These are phyloP conservation scores for Dilophus febrilis DNA, from an alignment of 2,888 invertebrate genomes.

Conservation along the genomic window DNA sequence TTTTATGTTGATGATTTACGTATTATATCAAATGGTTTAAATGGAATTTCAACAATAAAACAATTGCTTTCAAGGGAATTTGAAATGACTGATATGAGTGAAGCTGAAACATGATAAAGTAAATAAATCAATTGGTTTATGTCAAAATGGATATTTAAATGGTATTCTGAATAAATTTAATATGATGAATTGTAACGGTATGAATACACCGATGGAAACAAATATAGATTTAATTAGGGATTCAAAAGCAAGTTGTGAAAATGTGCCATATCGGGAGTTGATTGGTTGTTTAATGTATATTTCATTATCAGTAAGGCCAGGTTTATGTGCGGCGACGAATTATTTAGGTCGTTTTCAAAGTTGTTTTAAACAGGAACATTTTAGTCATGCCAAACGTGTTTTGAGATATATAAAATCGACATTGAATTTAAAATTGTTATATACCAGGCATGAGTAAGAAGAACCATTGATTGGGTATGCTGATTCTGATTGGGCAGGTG, in stretches of 20 bases:
- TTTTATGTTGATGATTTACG: slow-evolving; percentile 9
- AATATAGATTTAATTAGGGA: slow-evolving; percentile 9
- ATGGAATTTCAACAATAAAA: neutral
- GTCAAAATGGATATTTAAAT: slow-evolving; percentile 10
- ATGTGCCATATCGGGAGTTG: slow-evolving; percentile 12
- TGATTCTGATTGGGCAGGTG: slow-evolving; percentile 6
- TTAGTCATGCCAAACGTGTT: slow-evolving; percentile 9
- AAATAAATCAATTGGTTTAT: slow-evolving; percentile 5
- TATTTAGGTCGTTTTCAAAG: slow-evolving; percentile 12
- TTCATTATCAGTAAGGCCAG: slow-evolving; percentile 9
- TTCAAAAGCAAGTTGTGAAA: neutral
- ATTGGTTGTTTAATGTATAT: slow-evolving; percentile 10
- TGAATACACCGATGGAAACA: slow-evolving; percentile 9
- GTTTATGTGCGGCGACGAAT: slow-evolving; percentile 12
- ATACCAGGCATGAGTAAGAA: slow-evolving; percentile 3
- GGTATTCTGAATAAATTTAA: slow-evolving; percentile 10
- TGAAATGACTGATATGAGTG: slow-evolving; percentile 9
- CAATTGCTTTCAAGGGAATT: slow-evolving; percentile 4
- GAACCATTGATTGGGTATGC: slow-evolving; percentile 7
- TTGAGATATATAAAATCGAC: slow-evolving; percentile 6
- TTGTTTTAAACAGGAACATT: slow-evolving; percentile 7
- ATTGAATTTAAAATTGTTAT: slow-evolving; percentile 1
- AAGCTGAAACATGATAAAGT: slow-evolving; percentile 6
- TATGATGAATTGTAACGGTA: slow-evolving; percentile 11
- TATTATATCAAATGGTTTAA: neutral